Evolutionary conservation across 1,140 invertebrate species (phyloP).

Genomic region (Forficula auricularia): DNA sequence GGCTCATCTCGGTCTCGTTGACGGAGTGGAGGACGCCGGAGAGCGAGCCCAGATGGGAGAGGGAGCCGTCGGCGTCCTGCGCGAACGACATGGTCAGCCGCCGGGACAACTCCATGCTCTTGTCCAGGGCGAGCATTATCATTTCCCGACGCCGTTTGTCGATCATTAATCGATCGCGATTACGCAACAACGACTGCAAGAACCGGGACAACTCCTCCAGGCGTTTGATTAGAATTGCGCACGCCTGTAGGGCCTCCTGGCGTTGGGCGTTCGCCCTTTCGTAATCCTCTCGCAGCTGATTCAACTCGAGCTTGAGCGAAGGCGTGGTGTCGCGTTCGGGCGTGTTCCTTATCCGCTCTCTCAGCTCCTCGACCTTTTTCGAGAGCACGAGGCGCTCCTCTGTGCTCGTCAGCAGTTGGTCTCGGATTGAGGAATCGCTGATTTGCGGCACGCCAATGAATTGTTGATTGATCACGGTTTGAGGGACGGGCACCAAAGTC

Average conservation of each 20-base stretch:
- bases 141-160: constrained; percentile 29
- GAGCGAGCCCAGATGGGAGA: constrained; percentile 24
- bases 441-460: neutral
- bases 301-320: constrained; percentile 4
- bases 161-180: constrained; percentile 34
- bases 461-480: too few species aligned
- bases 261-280: constrained; percentile 21
- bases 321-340: constrained; percentile 12
- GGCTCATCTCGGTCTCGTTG: neutral
- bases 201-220: constrained; percentile 52
- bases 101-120: constrained; percentile 36
- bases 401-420: constrained; percentile 15
- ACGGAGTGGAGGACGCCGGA: neutral
- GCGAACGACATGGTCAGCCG: constrained; percentile 27
- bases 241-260: constrained; percentile 42
- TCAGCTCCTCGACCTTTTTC: constrained; percentile 16
- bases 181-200: constrained; percentile 45
- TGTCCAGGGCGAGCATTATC: constrained; percentile 33
- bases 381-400: constrained; percentile 17
- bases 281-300: constrained; percentile 17
- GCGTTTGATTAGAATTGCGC: constrained; percentile 38
- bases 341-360: constrained; percentile 20
- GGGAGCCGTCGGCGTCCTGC: constrained; percentile 20
- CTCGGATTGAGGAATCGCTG: constrained; percentile 15
- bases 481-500: too few species aligned